Base-by-base conservation (phyloP, 53 echinoderm and acorn worm species). In the Echinarachnius parma region DNA sequence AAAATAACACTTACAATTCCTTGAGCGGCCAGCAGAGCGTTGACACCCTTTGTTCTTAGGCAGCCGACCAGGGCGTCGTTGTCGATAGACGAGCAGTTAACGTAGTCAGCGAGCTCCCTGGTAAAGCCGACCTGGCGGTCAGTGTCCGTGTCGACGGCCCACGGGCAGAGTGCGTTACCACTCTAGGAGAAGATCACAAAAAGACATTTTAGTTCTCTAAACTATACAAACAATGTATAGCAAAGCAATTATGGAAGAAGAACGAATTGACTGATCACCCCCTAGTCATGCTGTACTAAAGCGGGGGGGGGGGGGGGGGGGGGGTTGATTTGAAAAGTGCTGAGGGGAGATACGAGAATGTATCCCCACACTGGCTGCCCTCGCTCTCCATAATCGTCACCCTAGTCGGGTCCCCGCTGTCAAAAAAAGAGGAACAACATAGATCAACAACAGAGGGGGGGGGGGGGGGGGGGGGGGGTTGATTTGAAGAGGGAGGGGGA, bases 91-190 rank as follows among this genome's bases (percentile, higher is more conserved):
- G 54, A 9, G 24, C 78, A 78, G 11, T 66, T 66, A 29, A 72
- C 36, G 28, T 8, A 5, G 26, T 54, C 56, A 2, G 72, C 55
- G 27, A 72, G 13, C 27, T 72, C 72, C 7, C 37, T 35, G 2
- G 66, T 65, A 46, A 65, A 53, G 2, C 39, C 78, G 16, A 78
- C 33, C 30, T 78, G 78, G 28, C 66, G 52, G 9, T 28, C 31
- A 1, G 56, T 66, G 20, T 78, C 57, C 19, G 64, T 78, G 37
- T 78, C 78, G 4, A 66, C 54, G 25, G 64, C 78, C 78, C 78
- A 78, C 2, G 78, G 78, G 66, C 65, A 53, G 0, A 78, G 31
- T 21, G 78, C 53, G 18, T 65, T 78, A 25, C 78, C 78, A 78
- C 78, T 78, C 78, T 78, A 60, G 16, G 39, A 39, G 39, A 13